phyloP scores from a whole-genome alignment of 2,113 vertebrate genomes.

The Muntiacus muntjak region DNA sequence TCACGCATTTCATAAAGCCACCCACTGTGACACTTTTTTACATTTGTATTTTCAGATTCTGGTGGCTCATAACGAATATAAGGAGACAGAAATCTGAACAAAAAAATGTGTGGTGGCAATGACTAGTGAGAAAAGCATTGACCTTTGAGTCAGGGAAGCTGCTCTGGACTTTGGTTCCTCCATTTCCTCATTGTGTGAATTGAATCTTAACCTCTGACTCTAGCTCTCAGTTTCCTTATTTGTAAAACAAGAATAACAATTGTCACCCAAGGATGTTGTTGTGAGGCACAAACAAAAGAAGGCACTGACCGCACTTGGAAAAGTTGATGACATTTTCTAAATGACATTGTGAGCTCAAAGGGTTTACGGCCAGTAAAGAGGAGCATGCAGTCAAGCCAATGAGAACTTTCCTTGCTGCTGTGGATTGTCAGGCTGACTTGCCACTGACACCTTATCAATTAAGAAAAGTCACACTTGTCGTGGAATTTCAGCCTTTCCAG shows the following conservation, averaged over 20 bases:
- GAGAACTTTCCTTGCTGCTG: background rate
- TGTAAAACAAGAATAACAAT: background rate
- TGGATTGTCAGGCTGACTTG: background rate
- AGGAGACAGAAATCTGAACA: background rate
- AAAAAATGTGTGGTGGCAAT: background rate
- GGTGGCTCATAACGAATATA: background rate
- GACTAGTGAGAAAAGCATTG: background rate
- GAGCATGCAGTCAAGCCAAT: background rate
- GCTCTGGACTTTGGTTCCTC: background rate
- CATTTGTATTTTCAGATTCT: slow-evolving; percentile 16
- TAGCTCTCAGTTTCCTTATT: background rate
- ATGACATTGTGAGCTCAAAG: background rate
- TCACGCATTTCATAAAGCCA: slow-evolving; percentile 1
- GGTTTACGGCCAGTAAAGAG: background rate
- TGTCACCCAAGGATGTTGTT: background rate
- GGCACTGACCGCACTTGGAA: background rate
- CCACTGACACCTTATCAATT: background rate
- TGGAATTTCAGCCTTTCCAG: background rate
- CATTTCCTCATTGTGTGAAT: background rate
- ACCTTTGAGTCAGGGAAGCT: background rate
- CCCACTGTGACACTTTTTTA: background rate
- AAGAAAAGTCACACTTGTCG: background rate
- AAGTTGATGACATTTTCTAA: background rate
- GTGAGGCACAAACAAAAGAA: background rate
- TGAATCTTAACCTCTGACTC: background rate